Evolutionary conservation across 2,113 vertebrate species (phyloP), one percentile per base, ranked within the genome.

Genomic region (Vidua macroura): DNA sequence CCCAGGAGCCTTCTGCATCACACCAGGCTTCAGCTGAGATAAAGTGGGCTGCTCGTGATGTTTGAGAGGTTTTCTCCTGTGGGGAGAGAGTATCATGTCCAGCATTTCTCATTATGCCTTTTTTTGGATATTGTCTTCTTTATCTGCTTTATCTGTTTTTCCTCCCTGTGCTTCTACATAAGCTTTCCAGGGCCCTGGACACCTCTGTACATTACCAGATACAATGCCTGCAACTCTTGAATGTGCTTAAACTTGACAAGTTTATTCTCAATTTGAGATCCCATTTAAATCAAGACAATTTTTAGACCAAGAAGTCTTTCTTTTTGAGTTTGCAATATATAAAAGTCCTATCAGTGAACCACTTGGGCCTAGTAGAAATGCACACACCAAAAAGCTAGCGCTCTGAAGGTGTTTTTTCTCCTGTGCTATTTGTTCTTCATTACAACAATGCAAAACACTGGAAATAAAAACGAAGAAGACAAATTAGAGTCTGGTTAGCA

Each of bases 391-490:
- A 74, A 84, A 53, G 21, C 43, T 70, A 63, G 28, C 73, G 48
- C 68, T 90, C 72, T 33, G 48, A 18, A 28, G 33, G 5, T 60
- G 43, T 7, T 77, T 90, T 69, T 88, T 86, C 43, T 67, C 73
- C 35, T 31, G 10, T 44, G 55, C 44, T 56, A 49, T 81, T 81
- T 64, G 44, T 75, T 90, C 79, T 83, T 77, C 56, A 18, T 94
- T 80, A 43, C 43, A 86, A 41, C 59, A 84, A 74, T 15, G 27
- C 55, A 93, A 86, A 88, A 59, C 48, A 41, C 41, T 72, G 43
- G 63, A 70, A 86, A 83, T 30, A 77, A 90, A 91, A 95, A 80
- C 9, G 30, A 93, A 89, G 77, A 75, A 96, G 74, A 95, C 86
- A 94, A 95, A 86, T 79, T 67, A 80, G 83, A 58, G 30, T 74